Percentiles rank a stretch among this genome's conserved stretches.
phyloP scores from a whole-genome alignment of 2,797 vertebrate species.

The Rhinichthys osculus region DNA sequence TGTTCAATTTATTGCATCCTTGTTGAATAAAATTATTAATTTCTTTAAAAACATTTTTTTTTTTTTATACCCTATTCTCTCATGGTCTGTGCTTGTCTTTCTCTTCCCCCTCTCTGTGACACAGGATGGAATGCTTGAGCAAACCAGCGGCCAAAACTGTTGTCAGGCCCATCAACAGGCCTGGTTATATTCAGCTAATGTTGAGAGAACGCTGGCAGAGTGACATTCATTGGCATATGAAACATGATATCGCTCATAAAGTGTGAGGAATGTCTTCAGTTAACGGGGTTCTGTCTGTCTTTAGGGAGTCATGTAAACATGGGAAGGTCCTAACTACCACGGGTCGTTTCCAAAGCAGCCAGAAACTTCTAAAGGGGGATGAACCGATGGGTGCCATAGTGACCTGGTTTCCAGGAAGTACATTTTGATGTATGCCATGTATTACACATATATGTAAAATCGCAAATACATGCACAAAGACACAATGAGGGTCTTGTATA shows the following conservation, averaged over 20 bases:
- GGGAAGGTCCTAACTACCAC: conserved; percentile 49
- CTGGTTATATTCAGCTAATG: conserved; percentile 58
- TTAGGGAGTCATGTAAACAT: conserved; percentile 68
- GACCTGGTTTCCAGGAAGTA: conserved; percentile 50
- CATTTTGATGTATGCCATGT: conserved; percentile 58
- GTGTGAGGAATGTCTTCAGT: conserved; percentile 65
- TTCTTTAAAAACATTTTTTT: background rate
- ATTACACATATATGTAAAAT: background rate
- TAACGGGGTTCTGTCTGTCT: conserved; percentile 60
- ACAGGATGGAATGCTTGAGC: conserved; percentile 68
- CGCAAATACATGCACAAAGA: background rate
- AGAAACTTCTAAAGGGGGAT: conserved; percentile 48
- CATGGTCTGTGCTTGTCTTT: conserved; percentile 12
- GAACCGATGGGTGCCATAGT: conserved; percentile 60
- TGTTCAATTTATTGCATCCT: background rate
- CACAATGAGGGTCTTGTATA: conserved; percentile 75
- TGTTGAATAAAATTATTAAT: background rate
- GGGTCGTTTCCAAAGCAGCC: conserved; percentile 67
- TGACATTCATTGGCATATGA: conserved; percentile 69
- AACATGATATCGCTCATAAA: conserved; percentile 71
- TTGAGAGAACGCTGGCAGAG: conserved; percentile 61
- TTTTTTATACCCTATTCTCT: background rate
- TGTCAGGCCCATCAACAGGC: conserved; percentile 67
- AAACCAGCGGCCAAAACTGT: conserved; percentile 68
- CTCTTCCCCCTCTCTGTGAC: conserved; percentile 14